Percentiles rank a stretch among this genome's conserved stretches.
phyloP scores from a whole-genome alignment of 1,140 invertebrate genomes.

The Kradibia gibbosae region DNA sequence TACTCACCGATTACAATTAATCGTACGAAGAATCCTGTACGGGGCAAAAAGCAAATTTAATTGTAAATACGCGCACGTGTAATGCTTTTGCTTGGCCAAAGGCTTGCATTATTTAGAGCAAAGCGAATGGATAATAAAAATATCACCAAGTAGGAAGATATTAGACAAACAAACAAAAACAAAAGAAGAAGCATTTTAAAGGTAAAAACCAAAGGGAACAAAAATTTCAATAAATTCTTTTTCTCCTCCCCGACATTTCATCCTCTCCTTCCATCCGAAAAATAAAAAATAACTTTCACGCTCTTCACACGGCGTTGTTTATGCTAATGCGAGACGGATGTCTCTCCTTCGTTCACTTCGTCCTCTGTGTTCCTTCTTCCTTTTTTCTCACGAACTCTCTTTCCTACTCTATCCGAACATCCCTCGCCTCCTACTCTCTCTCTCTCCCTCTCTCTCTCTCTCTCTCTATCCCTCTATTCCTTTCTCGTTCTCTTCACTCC shows the following conservation, averaged over 20 bases:
- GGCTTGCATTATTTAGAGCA: too few species aligned
- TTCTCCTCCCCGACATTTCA: neutral
- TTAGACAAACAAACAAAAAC: too few species aligned
- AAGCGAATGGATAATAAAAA: too few species aligned
- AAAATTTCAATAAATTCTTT: conserved; percentile 38
- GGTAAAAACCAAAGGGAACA: conserved; percentile 34
- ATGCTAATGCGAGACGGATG: conserved; percentile 71
- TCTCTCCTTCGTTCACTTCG: conserved; percentile 57
- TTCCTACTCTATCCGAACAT: neutral
- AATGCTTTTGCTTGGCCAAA: too few species aligned
- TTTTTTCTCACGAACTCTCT: neutral
- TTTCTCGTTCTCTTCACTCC: conserved; percentile 21
- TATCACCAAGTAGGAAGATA: too few species aligned
- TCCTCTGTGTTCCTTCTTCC: conserved; percentile 41
- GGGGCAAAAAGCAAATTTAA: too few species aligned
- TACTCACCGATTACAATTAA: too few species aligned
- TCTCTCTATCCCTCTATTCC: conserved; percentile 1
- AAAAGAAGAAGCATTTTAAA: conserved; percentile 29
- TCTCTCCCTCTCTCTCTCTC: conserved; percentile 1
- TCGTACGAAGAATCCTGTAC: too few species aligned
- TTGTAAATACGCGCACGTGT: too few species aligned
- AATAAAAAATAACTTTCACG: conserved; percentile 48
- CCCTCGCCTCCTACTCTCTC: conserved; percentile 49
- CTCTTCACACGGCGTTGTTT: conserved; percentile 62
- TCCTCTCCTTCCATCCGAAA: conserved; percentile 17